Percentiles rank a stretch among this genome's conserved stretches.
These are phyloP conservation scores for Gymnopithys bicolor DNA, from an alignment of 2,797 vertebrate species.

Conservation along the genomic window DNA sequence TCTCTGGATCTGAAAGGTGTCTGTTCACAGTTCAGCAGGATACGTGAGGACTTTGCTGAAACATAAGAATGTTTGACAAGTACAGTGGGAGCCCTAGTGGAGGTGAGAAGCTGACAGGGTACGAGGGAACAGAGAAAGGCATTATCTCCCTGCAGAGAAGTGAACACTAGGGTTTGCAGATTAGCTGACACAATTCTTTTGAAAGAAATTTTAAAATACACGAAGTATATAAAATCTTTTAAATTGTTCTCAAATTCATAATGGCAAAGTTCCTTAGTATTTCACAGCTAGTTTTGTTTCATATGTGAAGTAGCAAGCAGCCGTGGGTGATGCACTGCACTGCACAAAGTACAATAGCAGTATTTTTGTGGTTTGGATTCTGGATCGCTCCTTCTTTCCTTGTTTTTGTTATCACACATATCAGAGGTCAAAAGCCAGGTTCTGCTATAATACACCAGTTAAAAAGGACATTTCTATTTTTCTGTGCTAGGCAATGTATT, in stretches of 20 bases:
- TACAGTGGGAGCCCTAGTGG: not conserved
- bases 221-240: not conserved
- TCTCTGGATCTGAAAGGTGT: not conserved
- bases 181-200: not conserved
- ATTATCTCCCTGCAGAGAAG: not conserved
- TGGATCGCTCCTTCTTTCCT: not conserved
- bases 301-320: not conserved
- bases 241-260: not conserved
- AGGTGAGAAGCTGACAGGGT: slow-evolving; percentile 1
- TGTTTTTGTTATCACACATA: not conserved
- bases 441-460: not conserved
- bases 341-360: not conserved
- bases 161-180: not conserved
- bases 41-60: not conserved
- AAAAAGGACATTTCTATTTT: not conserved
- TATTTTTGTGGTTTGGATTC: not conserved
- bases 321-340: not conserved
- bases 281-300: not conserved
- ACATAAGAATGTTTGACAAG: not conserved
- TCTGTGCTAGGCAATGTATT: not conserved
- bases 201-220: not conserved
- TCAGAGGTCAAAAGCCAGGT: not conserved
- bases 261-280: not conserved
- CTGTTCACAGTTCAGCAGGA: slow-evolving; percentile 17
- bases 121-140: not conserved